A percentile compares a stretch with the other conserved stretches of the same genome.
phyloP scores from a whole-genome alignment of 1,140 invertebrate genomes.

The Eufriesea mexicana region DNA sequence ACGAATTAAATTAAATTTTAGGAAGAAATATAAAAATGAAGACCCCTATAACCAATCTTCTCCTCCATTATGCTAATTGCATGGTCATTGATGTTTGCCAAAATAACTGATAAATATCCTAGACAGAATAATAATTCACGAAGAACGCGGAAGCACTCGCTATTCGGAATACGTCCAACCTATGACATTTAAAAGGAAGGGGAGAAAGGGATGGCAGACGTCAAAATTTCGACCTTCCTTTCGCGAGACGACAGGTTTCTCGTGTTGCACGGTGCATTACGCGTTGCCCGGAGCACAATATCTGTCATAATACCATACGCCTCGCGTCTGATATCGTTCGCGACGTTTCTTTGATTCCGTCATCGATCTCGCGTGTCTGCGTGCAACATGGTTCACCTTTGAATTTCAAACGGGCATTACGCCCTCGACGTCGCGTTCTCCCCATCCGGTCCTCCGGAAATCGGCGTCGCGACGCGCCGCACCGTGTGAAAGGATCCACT shows the following conservation, averaged over 20 bases:
- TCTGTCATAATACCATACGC: slow-evolving; percentile 48
- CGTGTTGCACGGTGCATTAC: slow-evolving; percentile 8
- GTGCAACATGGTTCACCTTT: slow-evolving; percentile 35
- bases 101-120: too few relatives aligned
- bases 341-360: slow-evolving; percentile 40
- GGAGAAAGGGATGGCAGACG: neutral
- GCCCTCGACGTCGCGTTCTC: slow-evolving; percentile 30
- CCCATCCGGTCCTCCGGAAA: slow-evolving; percentile 39
- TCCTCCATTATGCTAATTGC: too few relatives aligned
- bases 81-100: too few relatives aligned
- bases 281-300: slow-evolving; percentile 28
- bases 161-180: neutral
- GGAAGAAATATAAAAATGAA: too few relatives aligned
- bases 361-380: slow-evolving; percentile 40
- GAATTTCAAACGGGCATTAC: slow-evolving; percentile 51
- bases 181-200: neutral
- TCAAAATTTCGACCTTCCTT: slow-evolving; percentile 20
- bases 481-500: neutral
- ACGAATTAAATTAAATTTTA: too few relatives aligned
- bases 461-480: slow-evolving; percentile 17
- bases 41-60: too few relatives aligned
- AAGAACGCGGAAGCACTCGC: neutral
- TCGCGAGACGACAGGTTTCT: slow-evolving; percentile 2
- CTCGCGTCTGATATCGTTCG: slow-evolving; percentile 4
- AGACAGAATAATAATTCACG: too few relatives aligned